Conservation (phyloP, 2,888 invertebrate species). For the Psococerastis gibbosa region DNA sequence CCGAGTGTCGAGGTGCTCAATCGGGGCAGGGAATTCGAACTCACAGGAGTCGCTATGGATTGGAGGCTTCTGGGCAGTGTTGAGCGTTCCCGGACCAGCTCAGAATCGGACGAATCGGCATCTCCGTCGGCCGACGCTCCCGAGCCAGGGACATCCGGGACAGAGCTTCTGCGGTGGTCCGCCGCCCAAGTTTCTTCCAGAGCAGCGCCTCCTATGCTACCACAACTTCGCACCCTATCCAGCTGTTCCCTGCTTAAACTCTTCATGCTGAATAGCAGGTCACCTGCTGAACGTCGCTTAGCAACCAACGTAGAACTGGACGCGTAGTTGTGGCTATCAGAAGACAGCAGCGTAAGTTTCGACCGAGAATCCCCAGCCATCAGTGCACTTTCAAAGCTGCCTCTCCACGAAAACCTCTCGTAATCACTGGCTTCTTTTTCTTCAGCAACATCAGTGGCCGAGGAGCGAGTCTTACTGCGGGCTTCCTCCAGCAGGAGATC, state of each 20-base stretch:
- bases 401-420: constrained; percentile 80
- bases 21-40: constrained; percentile 59
- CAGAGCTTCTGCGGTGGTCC: constrained; percentile 33
- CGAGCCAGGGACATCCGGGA: constrained; percentile 32
- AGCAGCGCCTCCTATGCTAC: constrained; percentile 46
- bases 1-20: constrained; percentile 36
- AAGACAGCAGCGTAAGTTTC: constrained; percentile 38
- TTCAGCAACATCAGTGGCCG: constrained; percentile 34
- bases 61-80: constrained; percentile 45
- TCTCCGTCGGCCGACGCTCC: constrained; percentile 32
- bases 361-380: constrained; percentile 73
- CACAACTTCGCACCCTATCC: constrained; percentile 58
- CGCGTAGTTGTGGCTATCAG: constrained; percentile 33
- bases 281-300: constrained; percentile 64
- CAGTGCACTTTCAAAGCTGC: constrained; percentile 80
- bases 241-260: constrained; percentile 58
- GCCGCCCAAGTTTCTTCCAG: constrained; percentile 18
- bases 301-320: constrained; percentile 46
- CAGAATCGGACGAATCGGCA: constrained; percentile 33
- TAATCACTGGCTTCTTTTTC: constrained; percentile 59
- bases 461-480: constrained; percentile 25
- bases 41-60: constrained; percentile 28
- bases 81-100: constrained; percentile 25
- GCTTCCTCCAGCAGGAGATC: constrained; percentile 50
- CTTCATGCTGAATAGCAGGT: constrained; percentile 58